Evolutionary conservation across 2,113 vertebrate species (phyloP), one percentile per base, ranked within the genome.

Genomic region (Columbina picui): DNA sequence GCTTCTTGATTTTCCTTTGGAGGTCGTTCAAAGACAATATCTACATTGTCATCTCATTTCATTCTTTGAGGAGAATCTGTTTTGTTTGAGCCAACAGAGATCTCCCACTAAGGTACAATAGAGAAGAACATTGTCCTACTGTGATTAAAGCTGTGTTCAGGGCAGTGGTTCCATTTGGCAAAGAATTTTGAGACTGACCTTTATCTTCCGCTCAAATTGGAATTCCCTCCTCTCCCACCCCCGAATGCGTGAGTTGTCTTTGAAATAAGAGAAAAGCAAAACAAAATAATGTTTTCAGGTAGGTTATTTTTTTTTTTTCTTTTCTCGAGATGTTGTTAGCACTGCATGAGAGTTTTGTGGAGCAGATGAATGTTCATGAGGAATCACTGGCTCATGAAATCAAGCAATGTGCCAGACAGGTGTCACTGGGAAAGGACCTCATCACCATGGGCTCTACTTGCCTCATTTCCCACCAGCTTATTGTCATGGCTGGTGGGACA

Each of bases 1-100:
- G 94, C 89, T 97, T 97, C 96, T 85, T 97, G 89, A 96, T 98
- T 94, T 97, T 85, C 74, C 95, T 84, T 93, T 95, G 78, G 94
- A 98, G 97, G 95, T 97, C 96, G 82, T 92, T 96, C 97, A 98
- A 96, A 97, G 96, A 84, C 96, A 96, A 89, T 93, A 97, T 93
- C 90, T 91, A 93, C 68, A 95, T 19, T 96, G 93, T 97, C 94
- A 96, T 97, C 92, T 96, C 83, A 92, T 97, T 97, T 97, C 69
- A 94, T 92, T 93, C 94, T 96, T 96, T 88, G 89, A 97, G 97
- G 87, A 96, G 73, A 97, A 93, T 91, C 90, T 93, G 78, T 96
- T 96, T 96, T 89, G 74, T 97, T 96, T 36, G n/a, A 96, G 75
- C 87, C 91, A 88, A 84, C 27, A 91, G 90, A 88, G 70, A 76